phyloP scores from a whole-genome alignment of 1,140 invertebrate species.

The Papilio helenus region DNA sequence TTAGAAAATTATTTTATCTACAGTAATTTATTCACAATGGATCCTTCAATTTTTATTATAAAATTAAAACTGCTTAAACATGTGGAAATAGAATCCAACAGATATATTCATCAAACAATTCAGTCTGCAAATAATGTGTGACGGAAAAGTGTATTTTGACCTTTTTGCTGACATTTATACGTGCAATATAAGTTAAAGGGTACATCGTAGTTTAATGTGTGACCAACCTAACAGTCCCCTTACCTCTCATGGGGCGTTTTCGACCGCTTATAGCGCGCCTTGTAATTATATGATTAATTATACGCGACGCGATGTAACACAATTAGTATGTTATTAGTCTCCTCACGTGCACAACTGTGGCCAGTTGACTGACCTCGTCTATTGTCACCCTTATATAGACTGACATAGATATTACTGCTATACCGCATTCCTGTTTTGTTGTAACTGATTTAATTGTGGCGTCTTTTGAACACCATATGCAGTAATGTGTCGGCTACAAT shows the following conservation, averaged over 20 bases:
- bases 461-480: not conserved
- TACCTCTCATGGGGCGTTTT: constrained; percentile 1
- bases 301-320: constrained; percentile 45
- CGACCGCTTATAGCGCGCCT: constrained; percentile 14
- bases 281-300: constrained; percentile 49
- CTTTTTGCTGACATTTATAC: constrained; percentile 5
- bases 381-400: constrained; percentile 32
- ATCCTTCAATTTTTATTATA: too few species aligned
- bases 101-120: not conserved
- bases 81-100: too few species aligned
- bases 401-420: not conserved
- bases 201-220: not conserved
- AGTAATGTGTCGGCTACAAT: too few species aligned
- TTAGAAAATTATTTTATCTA: too few species aligned
- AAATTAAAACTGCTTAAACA: too few species aligned
- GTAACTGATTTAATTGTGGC: not conserved
- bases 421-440: not conserved
- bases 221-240: not conserved
- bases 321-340: constrained; percentile 49
- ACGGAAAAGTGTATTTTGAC: not conserved
- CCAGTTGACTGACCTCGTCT: constrained; percentile 37
- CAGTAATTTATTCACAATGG: too few species aligned
- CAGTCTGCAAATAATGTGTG: not conserved
- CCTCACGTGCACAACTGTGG: constrained; percentile 39
- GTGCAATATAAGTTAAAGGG: not conserved